Evolutionary conservation across 2,888 invertebrate genomes (phyloP), one percentile per base, ranked within the genome.

Genomic region (Hirtodrosophila duncani): DNA sequence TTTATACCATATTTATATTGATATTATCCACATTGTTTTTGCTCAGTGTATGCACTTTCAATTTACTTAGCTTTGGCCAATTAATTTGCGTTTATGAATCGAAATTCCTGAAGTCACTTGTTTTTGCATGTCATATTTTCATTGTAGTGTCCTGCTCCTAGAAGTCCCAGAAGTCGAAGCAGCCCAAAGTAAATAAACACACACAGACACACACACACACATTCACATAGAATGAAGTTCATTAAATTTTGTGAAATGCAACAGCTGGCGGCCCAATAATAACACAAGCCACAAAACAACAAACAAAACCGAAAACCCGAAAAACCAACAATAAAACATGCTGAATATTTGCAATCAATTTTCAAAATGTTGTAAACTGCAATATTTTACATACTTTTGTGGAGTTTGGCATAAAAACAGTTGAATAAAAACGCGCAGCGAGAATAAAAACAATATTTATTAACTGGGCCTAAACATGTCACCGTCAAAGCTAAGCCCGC

Each of bases 221-320:
- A 3, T 3, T 26, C 26, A n/a, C 7, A 6, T 11, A 46, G 43
- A 39, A 49, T 36, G 39, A 34, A 43, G 38, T 69, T 67, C 65
- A 68, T 67, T 67, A 67, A 51, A 59, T 64, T 67, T 55, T 68
- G 69, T 58, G 65, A 68, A 68, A 44, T 49, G 65, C 62, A 68
- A 62, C 67, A 67, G 65, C 67, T 67, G 67, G 24, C 23, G 20
- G 7, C 20, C 20, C 4, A 5, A 5, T 4, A 20, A 4, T 20
- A 7, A 4, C 7, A 20, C 27, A 56, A 62, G 63, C 67, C 41
- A 66, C 66, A 67, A 57, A 68, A 64, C 56, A 64, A 39, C 16
- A 67, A 52, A 51, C 3, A 29, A 8, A 42, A 36, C 52, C 48
- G 26, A 7, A 11, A 17, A 24, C 60, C n/a, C n/a, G n/a, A n/a